Base-by-base conservation (phyloP, 2,113 vertebrate species). In the Lophochroa leadbeateri region DNA sequence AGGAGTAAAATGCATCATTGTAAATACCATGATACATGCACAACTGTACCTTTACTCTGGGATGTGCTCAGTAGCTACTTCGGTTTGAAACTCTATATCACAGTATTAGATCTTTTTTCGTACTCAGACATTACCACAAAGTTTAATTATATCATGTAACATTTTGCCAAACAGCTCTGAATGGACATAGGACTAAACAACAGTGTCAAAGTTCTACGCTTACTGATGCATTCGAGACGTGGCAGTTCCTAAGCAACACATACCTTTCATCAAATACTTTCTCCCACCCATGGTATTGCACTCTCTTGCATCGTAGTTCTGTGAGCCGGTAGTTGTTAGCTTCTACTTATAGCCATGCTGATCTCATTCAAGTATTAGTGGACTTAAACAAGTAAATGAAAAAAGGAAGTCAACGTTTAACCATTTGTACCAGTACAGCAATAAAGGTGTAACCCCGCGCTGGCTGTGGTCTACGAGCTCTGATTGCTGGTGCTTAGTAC, bases 91-190 rank as follows among this genome's bases (percentile, higher is more conserved):
- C 20, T 12, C 2, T 25, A 50, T 29, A 43, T 82, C 18, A 57
- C 12, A 53, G 20, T 28, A 75, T 46, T 11, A 37, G 10, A 7
- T 33, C 35, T 29, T 52, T 35, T 43, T 41, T 31, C 21, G 41
- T 9, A 28, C 6, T 19, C 0, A 0, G 37, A 46, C 7, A 29
- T 35, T 21, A 76, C 12, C 41, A 57, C 14, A 20, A 3, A 16
- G 50, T 46, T 70, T 67, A 63, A 90, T 69, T 39, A 18, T 3
- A 65, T 14, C 49, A 41, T 13, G 7, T 7, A 47, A 14, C 19
- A 13, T 55, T 91, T 76, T 71, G 23, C 29, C 35, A 52, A 68
- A 81, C 11, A 39, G 39, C n/a, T 63, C 43, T 78, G 29, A 27
- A 47, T 2, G 14, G 82, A 67, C 50, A 15, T 0, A 68, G 13